Percentiles rank a stretch among this genome's conserved stretches.
Conservation (phyloP, 1,140 invertebrate genomes). For the Maniola jurtina region DNA sequence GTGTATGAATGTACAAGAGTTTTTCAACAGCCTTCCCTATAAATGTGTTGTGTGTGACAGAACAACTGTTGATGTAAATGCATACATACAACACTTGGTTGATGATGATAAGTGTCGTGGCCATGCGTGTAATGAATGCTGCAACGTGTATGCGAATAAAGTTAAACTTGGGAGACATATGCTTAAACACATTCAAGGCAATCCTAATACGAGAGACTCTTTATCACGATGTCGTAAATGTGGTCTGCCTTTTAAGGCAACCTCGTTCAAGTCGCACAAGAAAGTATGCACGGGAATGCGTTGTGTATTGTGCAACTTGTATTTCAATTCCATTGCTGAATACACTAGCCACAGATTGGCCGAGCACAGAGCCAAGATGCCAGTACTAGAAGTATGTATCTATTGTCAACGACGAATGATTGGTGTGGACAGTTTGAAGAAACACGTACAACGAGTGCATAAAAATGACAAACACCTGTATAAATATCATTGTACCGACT, state of each 20-base stretch:
- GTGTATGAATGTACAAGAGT: slow-evolving; percentile 46
- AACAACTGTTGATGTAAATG: slow-evolving; percentile 20
- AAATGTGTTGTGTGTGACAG: slow-evolving; percentile 39
- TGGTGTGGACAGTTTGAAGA: slow-evolving; percentile 40
- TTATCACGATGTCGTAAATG: slow-evolving; percentile 41
- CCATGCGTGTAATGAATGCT: slow-evolving; percentile 47
- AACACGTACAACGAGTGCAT: slow-evolving; percentile 57
- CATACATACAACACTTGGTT: slow-evolving; percentile 49
- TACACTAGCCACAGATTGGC: slow-evolving; percentile 42
- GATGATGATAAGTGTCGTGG: slow-evolving; percentile 35
- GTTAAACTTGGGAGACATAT: slow-evolving; percentile 34
- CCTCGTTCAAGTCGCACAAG: slow-evolving; percentile 27
- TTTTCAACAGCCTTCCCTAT: slow-evolving; percentile 32
- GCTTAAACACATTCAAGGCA: neutral
- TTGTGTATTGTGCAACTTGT: slow-evolving; percentile 41
- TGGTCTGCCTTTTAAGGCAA: slow-evolving; percentile 24
- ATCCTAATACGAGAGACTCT: neutral
- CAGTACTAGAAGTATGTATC: slow-evolving; percentile 42
- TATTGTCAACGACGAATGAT: slow-evolving; percentile 54
- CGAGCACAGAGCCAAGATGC: slow-evolving; percentile 15
- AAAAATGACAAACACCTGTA: slow-evolving; percentile 44
- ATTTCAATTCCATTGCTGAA: slow-evolving; percentile 38
- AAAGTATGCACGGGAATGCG: slow-evolving; percentile 43
- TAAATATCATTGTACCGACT: slow-evolving; percentile 60
- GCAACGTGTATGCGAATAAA: slow-evolving; percentile 39